Evolutionary conservation across 2,113 vertebrate species (phyloP).

Genomic region (Heterotilapia buettikoferi): DNA sequence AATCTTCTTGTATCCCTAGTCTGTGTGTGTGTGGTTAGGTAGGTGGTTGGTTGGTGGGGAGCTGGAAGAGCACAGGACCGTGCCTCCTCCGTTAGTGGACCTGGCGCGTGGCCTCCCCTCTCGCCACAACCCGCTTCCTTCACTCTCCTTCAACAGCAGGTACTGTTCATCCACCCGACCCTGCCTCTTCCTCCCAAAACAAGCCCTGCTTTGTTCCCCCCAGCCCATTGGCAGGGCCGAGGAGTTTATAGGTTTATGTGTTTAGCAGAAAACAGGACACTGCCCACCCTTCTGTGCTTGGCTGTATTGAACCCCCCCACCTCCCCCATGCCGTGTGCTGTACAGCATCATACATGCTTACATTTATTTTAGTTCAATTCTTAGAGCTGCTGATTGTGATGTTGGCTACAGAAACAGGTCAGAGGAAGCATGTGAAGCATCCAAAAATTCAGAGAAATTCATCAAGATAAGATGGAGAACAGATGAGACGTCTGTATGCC

Average conservation of each 20-base stretch:
- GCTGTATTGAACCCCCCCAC: neutral
- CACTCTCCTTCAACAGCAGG: constrained; percentile 73
- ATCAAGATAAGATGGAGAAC: neutral
- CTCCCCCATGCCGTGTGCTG: neutral
- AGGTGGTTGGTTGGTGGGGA: neutral
- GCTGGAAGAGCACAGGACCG: neutral
- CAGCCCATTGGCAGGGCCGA: constrained; percentile 19
- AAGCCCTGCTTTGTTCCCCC: constrained; percentile 72
- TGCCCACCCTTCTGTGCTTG: constrained; percentile 10
- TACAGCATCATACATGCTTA: neutral
- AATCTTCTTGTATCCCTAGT: neutral
- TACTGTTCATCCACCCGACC: constrained; percentile 66
- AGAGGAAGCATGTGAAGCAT: neutral
- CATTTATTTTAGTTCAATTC: neutral
- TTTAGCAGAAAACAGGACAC: constrained; percentile 35
- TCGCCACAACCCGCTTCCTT: constrained; percentile 67
- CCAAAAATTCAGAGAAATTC: neutral
- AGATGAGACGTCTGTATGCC: neutral
- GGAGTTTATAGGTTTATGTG: constrained; percentile 61
- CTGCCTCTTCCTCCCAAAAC: constrained; percentile 65
- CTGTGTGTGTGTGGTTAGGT: neutral
- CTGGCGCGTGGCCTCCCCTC: constrained; percentile 58
- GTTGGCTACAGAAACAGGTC: neutral
- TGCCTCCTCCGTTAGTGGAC: constrained; percentile 60
- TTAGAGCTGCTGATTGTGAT: neutral